Conservation (phyloP, 2,113 vertebrate species). For the Elanoides forficatus region DNA sequence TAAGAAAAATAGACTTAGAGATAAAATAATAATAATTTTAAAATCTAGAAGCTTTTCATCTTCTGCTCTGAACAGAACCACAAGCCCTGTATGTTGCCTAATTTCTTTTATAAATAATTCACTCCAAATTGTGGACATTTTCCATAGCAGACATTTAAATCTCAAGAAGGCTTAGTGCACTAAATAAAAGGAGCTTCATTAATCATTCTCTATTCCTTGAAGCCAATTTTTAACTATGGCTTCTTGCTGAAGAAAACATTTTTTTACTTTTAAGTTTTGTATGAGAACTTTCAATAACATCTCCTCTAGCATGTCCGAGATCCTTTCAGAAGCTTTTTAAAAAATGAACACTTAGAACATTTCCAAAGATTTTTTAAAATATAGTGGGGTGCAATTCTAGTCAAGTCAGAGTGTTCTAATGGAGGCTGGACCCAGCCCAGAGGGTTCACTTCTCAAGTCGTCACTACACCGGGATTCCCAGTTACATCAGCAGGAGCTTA, state of each 20-base stretch:
- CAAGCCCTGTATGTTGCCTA: not conserved
- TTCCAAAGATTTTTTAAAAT: not conserved
- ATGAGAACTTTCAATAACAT: not conserved
- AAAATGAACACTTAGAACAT: not conserved
- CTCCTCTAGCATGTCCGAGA: not conserved
- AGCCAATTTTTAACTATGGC: constrained; percentile 20
- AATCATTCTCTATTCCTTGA: constrained; percentile 21
- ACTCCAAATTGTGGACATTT: constrained; percentile 30
- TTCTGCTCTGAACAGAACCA: constrained; percentile 26
- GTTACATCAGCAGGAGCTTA: not conserved
- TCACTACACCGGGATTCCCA: not conserved
- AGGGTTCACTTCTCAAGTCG: not conserved
- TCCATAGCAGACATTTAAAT: constrained; percentile 14
- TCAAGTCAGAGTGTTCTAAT: not conserved
- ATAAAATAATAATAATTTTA: constrained; percentile 20
- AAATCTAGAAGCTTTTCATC: constrained; percentile 32
- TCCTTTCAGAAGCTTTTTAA: not conserved
- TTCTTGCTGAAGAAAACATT: constrained; percentile 9
- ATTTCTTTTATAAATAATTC: constrained; percentile 54
- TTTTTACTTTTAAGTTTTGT: not conserved
- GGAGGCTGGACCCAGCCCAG: not conserved
- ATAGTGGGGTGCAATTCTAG: not conserved
- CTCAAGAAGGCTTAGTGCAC: constrained; percentile 1
- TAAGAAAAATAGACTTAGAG: constrained; percentile 25
- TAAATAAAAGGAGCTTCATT: constrained; percentile 41